phyloP scores from a whole-genome alignment of 2,113 vertebrate genomes.

The Notothenia rossii region DNA sequence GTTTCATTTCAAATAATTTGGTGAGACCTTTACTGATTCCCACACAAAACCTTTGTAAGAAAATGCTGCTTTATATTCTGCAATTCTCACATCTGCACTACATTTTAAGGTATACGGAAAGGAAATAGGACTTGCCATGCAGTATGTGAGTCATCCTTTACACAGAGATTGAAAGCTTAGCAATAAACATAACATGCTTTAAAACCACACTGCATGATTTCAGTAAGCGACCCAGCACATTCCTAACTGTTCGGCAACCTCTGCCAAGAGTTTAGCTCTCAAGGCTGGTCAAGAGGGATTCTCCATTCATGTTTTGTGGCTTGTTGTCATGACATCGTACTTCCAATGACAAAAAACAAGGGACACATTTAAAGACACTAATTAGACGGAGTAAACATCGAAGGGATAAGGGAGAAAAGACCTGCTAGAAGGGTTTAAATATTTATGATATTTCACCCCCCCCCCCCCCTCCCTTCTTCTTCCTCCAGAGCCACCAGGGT shows the following conservation, averaged over 20 bases:
- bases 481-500: conserved; percentile 47
- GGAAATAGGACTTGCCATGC: background rate
- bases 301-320: conserved; percentile 58
- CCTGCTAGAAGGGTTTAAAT: conserved; percentile 64
- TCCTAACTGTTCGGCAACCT: conserved; percentile 28
- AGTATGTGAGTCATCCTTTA: conserved; percentile 10
- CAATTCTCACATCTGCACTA: background rate
- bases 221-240: conserved; percentile 18
- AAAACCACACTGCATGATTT: conserved; percentile 14
- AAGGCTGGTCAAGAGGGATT: conserved; percentile 58
- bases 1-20: background rate
- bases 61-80: background rate
- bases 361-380: conserved; percentile 78
- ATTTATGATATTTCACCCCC: conserved; percentile 69
- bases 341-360: conserved; percentile 53
- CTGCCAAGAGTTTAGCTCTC: conserved; percentile 20
- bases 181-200: background rate
- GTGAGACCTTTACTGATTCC: background rate
- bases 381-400: conserved; percentile 70
- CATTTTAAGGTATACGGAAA: background rate
- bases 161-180: background rate
- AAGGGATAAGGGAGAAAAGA: conserved; percentile 51
- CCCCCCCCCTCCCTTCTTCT: conserved; percentile 17
- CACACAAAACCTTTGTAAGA: conserved; percentile 7
- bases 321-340: conserved; percentile 56